Conservation (phyloP, 2,888 invertebrate genomes). For the Boloria selene region DNA sequence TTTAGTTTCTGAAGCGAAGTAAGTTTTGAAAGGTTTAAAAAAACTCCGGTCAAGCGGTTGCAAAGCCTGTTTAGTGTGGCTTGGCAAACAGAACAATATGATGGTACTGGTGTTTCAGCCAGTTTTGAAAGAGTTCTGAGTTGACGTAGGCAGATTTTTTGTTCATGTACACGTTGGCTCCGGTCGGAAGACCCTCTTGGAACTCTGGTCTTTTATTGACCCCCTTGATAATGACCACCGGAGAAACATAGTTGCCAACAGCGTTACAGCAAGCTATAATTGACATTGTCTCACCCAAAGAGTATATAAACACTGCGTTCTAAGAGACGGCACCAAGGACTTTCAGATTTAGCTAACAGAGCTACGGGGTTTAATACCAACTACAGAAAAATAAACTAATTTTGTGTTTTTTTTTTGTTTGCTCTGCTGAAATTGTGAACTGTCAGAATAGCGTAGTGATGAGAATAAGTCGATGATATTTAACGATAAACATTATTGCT, state of each 20-base stretch:
- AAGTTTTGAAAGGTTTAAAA: slow-evolving; percentile 20
- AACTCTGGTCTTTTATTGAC: slow-evolving; percentile 45
- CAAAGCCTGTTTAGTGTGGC: slow-evolving; percentile 41
- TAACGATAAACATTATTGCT: too few species aligned
- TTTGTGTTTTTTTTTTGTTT: too few species aligned
- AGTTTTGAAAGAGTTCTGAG: slow-evolving; percentile 40
- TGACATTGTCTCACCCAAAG: slow-evolving; percentile 44
- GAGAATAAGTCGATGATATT: too few species aligned
- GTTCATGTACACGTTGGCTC: slow-evolving; percentile 42
- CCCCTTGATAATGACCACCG: slow-evolving; percentile 45
- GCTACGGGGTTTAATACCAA: too few species aligned
- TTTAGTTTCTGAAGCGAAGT: background rate
- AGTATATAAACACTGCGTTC: too few species aligned
- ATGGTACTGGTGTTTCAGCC: slow-evolving; percentile 44
- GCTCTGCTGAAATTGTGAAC: too few species aligned
- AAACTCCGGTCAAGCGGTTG: slow-evolving; percentile 41
- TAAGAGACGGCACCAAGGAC: too few species aligned
- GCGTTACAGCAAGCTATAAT: slow-evolving; percentile 49
- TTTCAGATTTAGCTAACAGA: too few species aligned
- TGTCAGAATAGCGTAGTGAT: too few species aligned
- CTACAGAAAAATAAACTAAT: too few species aligned
- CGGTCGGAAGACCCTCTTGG: slow-evolving; percentile 40
- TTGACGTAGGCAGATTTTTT: slow-evolving; percentile 45
- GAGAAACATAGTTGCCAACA: slow-evolving; percentile 44
- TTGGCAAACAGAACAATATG: slow-evolving; percentile 44